These are phyloP conservation scores for Brenthis daphne DNA, from an alignment of 2,888 invertebrate genomes.

Conservation along the genomic window DNA sequence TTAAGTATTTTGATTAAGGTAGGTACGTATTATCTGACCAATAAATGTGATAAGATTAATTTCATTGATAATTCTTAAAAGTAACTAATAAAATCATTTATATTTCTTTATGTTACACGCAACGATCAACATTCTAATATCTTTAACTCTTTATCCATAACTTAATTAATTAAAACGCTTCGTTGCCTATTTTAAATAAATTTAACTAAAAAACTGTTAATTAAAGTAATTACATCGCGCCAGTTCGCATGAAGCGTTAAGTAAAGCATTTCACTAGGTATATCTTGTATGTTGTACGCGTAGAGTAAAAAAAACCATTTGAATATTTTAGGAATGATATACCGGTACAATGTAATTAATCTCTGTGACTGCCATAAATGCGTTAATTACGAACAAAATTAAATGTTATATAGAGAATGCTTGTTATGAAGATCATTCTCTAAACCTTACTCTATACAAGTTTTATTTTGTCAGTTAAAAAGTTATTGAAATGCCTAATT, in stretches of 20 bases:
- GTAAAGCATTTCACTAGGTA: background rate
- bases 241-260: constrained; percentile 24
- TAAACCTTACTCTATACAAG: too few species aligned
- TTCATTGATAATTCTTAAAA: constrained; percentile 31
- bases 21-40: constrained; percentile 40
- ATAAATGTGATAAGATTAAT: constrained; percentile 55
- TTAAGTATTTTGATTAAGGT: constrained; percentile 33
- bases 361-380: too few species aligned
- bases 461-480: too few species aligned
- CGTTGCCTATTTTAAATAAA: background rate
- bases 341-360: background rate
- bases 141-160: background rate
- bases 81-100: background rate
- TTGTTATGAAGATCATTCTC: too few species aligned
- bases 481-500: too few species aligned
- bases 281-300: background rate
- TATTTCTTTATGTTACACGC: background rate
- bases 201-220: constrained; percentile 12
- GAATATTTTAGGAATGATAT: background rate
- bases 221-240: constrained; percentile 34
- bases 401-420: too few species aligned
- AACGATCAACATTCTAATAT: background rate
- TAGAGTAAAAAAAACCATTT: background rate
- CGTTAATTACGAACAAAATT: too few species aligned
- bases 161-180: background rate